These are phyloP conservation scores for Thalassaphorura encarpata DNA, from an alignment of 1,140 invertebrate genomes.

Conservation along the genomic window DNA sequence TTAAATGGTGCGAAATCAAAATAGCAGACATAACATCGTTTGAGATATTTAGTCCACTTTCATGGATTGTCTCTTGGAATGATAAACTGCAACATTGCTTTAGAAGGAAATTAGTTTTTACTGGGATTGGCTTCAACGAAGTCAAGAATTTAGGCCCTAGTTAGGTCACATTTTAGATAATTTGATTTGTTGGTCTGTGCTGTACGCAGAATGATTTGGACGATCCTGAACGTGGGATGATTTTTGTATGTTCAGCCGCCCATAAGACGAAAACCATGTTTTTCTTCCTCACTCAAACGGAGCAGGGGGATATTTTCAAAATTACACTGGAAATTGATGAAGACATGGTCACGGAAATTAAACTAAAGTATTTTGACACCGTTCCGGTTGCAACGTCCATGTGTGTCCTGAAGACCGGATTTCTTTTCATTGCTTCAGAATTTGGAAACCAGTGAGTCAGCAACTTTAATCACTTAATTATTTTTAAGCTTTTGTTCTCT, in stretches of 20 bases:
- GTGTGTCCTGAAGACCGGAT: slow-evolving; percentile 98
- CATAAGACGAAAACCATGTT: slow-evolving; percentile 99
- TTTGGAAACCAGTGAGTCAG: slow-evolving; percentile 96
- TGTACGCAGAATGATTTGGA: slow-evolving; percentile 82
- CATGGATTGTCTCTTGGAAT: slow-evolving; percentile 20
- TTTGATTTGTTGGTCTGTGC: too few relatives aligned
- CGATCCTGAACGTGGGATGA: slow-evolving; percentile 97
- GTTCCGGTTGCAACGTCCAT: slow-evolving; percentile 91
- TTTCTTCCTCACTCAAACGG: slow-evolving; percentile 88
- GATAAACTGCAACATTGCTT: slow-evolving; percentile 16
- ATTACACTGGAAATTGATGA: slow-evolving; percentile 97
- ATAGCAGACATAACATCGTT: slow-evolving; percentile 33
- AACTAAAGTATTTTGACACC: slow-evolving; percentile 99
- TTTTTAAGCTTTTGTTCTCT: slow-evolving; percentile 12
- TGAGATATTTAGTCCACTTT: slow-evolving; percentile 16
- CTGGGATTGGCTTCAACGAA: too few relatives aligned
- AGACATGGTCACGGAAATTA: slow-evolving; percentile 98
- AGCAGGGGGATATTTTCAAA: slow-evolving; percentile 96
- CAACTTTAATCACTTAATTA: slow-evolving; percentile 3
- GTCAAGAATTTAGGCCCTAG: background rate
- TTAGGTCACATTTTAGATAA: background rate
- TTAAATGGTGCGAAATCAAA: slow-evolving; percentile 25
- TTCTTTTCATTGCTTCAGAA: slow-evolving; percentile 96
- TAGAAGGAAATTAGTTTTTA: background rate
- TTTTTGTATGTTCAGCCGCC: slow-evolving; percentile 97